Evolutionary conservation across 2,113 vertebrate genomes (phyloP), one percentile per base, ranked within the genome.

Genomic region (Craseonycteris thonglongyai): DNA sequence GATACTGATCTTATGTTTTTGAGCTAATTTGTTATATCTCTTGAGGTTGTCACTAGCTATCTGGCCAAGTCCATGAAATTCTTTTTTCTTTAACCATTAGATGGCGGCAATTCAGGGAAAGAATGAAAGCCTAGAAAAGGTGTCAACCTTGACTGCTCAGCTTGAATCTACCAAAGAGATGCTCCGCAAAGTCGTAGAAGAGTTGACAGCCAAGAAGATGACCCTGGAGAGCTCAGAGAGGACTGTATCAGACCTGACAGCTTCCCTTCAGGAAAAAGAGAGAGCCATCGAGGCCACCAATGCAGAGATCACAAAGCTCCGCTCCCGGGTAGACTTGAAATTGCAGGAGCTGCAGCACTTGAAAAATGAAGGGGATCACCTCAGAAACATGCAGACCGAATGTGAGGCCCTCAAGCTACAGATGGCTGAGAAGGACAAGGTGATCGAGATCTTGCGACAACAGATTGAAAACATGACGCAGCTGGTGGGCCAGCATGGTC

Each of bases 401-500:
- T 85, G 96, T 0, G 98, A 99, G 75, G 83, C 76, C 0, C 94
- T 99, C 78, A 98, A 92, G 87, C 95, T 98, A 15, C 98, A 98
- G 81, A 88, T 98, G 93, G 45, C 87, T 0, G 98, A 98, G 26
- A 96, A 98, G 94, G 98, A 98, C 80, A 98, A 97, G 74, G 94
- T 95, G 69, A 87, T 97, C 0, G 96, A 98, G 59, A 86, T 97
- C 81, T 94, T 99, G 69, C 98, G 96, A 15, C 95, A 98, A 68
- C 98, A 99, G 85, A 95, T 98, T 0, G 98, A 98, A 72, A 97
- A 96, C 89, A 94, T 98, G 95, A 93, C 97, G 0, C 98, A 98
- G 79, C 65, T 97, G 10, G 83, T 97, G 3, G 96, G 92, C 49
- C 98, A 99, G 95, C 98, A 99, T 0, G 89, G 97, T 8, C 71